These are phyloP conservation scores for Corythornis cristatus DNA, from an alignment of 2,113 vertebrate genomes.

Conservation along the genomic window DNA sequence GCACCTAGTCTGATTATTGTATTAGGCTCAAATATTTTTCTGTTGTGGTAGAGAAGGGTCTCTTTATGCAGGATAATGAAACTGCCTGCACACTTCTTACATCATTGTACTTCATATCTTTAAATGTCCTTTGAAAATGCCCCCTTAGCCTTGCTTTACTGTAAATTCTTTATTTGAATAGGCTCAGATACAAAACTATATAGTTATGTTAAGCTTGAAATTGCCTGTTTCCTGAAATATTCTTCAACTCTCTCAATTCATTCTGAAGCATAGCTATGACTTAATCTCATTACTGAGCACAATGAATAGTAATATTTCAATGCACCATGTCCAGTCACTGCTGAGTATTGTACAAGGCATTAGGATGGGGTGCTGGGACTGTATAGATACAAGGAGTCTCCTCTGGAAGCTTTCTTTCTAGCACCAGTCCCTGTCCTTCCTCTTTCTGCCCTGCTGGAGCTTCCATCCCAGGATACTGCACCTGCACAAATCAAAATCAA, in stretches of 20 bases:
- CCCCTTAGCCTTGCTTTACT: neutral
- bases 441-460: neutral
- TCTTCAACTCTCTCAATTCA: neutral
- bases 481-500: neutral
- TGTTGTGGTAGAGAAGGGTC: neutral
- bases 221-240: neutral
- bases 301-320: neutral
- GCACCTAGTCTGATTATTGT: neutral
- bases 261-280: neutral
- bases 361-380: neutral
- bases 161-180: neutral
- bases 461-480: neutral
- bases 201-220: neutral
- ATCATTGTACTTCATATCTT: neutral
- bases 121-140: neutral
- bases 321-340: neutral
- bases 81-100: neutral
- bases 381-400: neutral
- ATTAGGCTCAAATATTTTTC: neutral
- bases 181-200: neutral
- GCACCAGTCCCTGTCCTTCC: neutral
- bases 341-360: accelerated
- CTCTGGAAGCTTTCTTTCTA: neutral
- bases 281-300: neutral
- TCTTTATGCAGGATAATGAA: neutral